A percentile compares a stretch with the other conserved stretches of the same genome.
phyloP scores from a whole-genome alignment of 2,113 vertebrate species.

The Ceuthmochares aereus region DNA sequence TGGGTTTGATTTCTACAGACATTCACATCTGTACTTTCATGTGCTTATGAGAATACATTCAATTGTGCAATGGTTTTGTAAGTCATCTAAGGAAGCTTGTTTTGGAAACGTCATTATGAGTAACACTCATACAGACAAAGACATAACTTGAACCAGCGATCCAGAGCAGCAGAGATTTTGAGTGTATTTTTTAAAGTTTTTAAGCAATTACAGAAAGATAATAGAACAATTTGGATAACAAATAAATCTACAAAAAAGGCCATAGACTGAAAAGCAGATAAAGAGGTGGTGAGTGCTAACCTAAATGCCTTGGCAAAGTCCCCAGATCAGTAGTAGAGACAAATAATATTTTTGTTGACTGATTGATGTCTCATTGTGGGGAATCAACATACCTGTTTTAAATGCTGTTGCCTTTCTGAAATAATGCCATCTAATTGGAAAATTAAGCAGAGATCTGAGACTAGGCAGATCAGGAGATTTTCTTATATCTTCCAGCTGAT shows the following conservation, averaged over 20 bases:
- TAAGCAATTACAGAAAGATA: not conserved
- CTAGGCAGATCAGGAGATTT: not conserved
- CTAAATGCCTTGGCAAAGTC: not conserved
- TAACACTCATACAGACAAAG: not conserved
- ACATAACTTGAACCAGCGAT: rapidly evolving
- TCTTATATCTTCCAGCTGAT: not conserved
- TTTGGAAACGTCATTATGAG: not conserved
- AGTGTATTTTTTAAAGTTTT: not conserved
- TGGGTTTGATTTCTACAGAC: not conserved
- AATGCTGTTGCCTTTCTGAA: not conserved
- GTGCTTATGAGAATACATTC: not conserved
- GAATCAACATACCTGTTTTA: not conserved
- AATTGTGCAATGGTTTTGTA: not conserved
- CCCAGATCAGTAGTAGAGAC: not conserved
- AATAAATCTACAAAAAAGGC: not conserved
- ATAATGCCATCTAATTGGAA: not conserved
- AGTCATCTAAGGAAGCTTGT: not conserved
- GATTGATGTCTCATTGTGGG: not conserved
- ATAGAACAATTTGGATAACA: not conserved
- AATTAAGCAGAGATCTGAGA: not conserved
- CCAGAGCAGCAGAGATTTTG: not conserved
- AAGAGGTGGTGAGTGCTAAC: not conserved
- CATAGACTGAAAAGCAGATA: not conserved
- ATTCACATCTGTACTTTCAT: not conserved
- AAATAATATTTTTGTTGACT: not conserved